phyloP scores from a whole-genome alignment of 2,797 vertebrate species.

The Rallus crepitans region DNA sequence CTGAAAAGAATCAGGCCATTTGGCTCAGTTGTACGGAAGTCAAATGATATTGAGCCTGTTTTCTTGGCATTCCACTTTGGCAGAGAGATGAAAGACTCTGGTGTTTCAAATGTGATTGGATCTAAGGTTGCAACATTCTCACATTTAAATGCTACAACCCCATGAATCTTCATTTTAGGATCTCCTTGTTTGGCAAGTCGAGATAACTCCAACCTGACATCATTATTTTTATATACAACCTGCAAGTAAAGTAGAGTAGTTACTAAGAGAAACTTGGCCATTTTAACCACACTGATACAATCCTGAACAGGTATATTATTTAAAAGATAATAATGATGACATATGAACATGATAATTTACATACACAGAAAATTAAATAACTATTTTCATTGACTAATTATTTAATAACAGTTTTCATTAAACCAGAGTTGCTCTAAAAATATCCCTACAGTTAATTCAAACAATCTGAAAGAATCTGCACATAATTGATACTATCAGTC shows the following conservation, averaged over 20 bases:
- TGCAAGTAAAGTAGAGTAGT: constrained; percentile 74
- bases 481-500: constrained; percentile 4
- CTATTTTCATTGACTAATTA: not conserved
- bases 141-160: constrained; percentile 97
- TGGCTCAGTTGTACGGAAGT: constrained; percentile 98
- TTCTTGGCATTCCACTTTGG: constrained; percentile 99
- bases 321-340: not conserved
- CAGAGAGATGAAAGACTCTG: constrained; percentile 94
- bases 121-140: constrained; percentile 97
- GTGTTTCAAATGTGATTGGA: constrained; percentile 97
- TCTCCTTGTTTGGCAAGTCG: constrained; percentile 93
- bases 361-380: not conserved
- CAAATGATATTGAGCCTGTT: constrained; percentile 97
- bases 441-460: constrained; percentile 14
- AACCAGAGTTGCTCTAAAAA: constrained; percentile 39
- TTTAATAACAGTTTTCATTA: constrained; percentile 13
- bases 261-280: not conserved
- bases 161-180: constrained; percentile 95
- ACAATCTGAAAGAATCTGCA: constrained; percentile 31
- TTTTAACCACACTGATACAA: not conserved
- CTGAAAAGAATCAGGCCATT: constrained; percentile 97
- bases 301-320: not conserved
- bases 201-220: constrained; percentile 94
- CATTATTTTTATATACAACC: constrained; percentile 99
- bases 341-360: not conserved